These are phyloP conservation scores for Camelus dromedarius DNA, from an alignment of 2,113 vertebrate species.

Conservation along the genomic window DNA sequence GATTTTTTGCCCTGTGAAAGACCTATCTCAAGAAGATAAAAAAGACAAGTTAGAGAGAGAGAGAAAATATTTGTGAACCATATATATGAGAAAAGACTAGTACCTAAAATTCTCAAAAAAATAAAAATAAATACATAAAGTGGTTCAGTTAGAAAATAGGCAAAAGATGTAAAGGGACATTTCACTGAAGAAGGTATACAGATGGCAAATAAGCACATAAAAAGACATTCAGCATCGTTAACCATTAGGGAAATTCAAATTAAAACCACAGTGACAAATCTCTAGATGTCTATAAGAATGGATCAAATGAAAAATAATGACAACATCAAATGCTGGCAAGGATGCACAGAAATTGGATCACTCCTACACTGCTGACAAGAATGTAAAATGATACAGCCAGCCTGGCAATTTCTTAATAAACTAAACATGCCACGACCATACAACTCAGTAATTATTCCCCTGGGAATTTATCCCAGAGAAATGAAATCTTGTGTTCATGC, in stretches of 20 bases:
- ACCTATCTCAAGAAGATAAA: neutral
- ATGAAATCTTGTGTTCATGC: neutral
- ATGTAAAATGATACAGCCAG: neutral
- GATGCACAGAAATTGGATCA: neutral
- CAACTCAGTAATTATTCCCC: neutral
- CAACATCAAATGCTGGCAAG: neutral
- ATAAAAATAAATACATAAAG: neutral
- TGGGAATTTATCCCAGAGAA: neutral
- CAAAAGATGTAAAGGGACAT: neutral
- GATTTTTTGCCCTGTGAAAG: neutral
- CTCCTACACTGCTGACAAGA: slow-evolving; percentile 14
- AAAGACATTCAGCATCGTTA: neutral
- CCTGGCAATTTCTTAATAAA: neutral
- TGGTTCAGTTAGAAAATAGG: neutral
- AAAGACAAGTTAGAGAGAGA: neutral
- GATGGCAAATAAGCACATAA: slow-evolving; percentile 19
- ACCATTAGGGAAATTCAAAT: slow-evolving; percentile 37
- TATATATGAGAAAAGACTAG: neutral
- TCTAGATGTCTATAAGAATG: slow-evolving; percentile 3
- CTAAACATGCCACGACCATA: neutral
- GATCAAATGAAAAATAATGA: slow-evolving; percentile 33
- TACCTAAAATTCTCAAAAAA: slow-evolving; percentile 3
- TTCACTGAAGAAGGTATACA: neutral
- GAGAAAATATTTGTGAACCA: neutral
- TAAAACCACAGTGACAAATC: slow-evolving; percentile 14